These are phyloP conservation scores for Lasioglossum villosulum DNA, from an alignment of 2,888 invertebrate genomes.

Conservation along the genomic window DNA sequence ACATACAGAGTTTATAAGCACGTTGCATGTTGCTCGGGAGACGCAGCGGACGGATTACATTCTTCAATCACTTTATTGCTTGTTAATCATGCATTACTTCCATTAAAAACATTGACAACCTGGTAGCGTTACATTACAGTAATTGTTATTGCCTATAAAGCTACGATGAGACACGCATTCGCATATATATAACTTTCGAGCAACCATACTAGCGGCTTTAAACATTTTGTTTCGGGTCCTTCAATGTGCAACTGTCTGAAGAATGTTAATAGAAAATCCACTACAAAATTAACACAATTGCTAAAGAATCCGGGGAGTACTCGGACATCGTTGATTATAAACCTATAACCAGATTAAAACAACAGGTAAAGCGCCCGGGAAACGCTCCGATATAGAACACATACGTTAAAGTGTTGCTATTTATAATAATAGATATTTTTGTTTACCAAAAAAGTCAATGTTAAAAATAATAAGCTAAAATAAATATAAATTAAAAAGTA, in stretches of 20 bases:
- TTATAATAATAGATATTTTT: not conserved
- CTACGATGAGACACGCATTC: not conserved
- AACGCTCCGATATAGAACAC: not conserved
- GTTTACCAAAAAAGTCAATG: too few relatives aligned
- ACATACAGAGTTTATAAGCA: not conserved
- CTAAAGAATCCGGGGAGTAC: not conserved
- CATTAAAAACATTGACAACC: constrained; percentile 1
- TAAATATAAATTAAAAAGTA: too few relatives aligned
- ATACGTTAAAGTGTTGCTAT: not conserved
- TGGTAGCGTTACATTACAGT: not conserved
- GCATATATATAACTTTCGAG: not conserved
- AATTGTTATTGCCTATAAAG: not conserved
- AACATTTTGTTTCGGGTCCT: not conserved
- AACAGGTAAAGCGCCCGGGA: not conserved
- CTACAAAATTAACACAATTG: not conserved
- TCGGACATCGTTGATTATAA: not conserved
- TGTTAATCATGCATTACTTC: not conserved
- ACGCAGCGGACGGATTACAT: not conserved
- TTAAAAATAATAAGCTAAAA: too few relatives aligned
- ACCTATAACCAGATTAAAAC: not conserved
- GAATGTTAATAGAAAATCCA: not conserved
- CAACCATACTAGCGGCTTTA: not conserved
- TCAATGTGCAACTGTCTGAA: not conserved
- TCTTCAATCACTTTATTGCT: not conserved
- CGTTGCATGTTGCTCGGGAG: not conserved